These are phyloP conservation scores for Ochropleura leucogaster DNA, from an alignment of 2,888 invertebrate genomes.

Conservation along the genomic window DNA sequence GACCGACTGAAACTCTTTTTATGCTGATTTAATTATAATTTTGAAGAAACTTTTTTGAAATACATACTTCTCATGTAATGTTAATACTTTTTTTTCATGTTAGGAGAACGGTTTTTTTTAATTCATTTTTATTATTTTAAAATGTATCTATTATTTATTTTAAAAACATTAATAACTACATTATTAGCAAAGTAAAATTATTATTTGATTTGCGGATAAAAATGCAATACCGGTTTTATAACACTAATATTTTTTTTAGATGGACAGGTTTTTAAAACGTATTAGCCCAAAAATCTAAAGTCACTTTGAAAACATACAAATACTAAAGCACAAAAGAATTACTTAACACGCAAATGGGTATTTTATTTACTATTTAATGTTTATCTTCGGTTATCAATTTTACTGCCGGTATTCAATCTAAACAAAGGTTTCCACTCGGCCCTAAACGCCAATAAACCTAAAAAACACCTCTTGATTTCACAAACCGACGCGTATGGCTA, in stretches of 20 bases:
- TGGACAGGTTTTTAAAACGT: neutral
- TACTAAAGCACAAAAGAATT: slow-evolving; percentile 64
- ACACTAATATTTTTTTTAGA: neutral
- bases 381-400: slow-evolving; percentile 76
- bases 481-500: slow-evolving; percentile 85
- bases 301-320: slow-evolving; percentile 43
- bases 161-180: neutral
- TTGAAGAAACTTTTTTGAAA: neutral
- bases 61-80: neutral
- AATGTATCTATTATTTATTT: neutral
- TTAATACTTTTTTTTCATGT: neutral
- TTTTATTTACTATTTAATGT: slow-evolving; percentile 67
- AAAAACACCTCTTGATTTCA: slow-evolving; percentile 87
- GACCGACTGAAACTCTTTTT: neutral
- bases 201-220: neutral
- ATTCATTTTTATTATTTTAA: neutral
- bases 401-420: slow-evolving; percentile 79
- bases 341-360: slow-evolving; percentile 63
- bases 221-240: neutral
- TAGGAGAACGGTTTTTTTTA: neutral
- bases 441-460: slow-evolving; percentile 86
- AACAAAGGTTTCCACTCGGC: slow-evolving; percentile 87
- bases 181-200: neutral
- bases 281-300: neutral
- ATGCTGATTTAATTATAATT: neutral